Evolutionary conservation across 2,113 vertebrate species (phyloP), one percentile per base, ranked within the genome.

Genomic region (Lontra canadensis): DNA sequence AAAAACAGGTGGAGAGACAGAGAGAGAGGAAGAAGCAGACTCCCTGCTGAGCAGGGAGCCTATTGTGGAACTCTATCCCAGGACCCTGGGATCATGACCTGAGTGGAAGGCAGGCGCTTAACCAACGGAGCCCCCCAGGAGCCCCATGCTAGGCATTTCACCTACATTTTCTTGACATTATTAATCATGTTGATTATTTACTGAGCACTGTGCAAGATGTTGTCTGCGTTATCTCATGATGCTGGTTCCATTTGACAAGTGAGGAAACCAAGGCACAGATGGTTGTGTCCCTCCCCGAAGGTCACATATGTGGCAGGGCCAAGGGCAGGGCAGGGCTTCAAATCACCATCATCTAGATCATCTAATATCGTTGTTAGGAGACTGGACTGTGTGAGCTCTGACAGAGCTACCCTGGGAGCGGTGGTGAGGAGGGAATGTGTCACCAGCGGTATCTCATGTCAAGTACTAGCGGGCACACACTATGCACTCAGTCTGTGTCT

Each of bases 401-500:
- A 34, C 9, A 9, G 69, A 59, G 4, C 78, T 6, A 1, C 26
- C 25, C 36, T 8, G 1, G 34, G 31, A 29, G n/a, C 21, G 13
- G 18, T 1, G 65, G 11, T 44, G 88, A 73, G 80, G 34, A 36
- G 14, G 34, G 14, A 21, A 17, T 18, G 84, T 61, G 44, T 63
- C 13, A 29, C 6, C 6, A 2, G 3, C 7, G 0, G 36, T 61
- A 25, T 49, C 8, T 47, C 44, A 2, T 0, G 15, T 42, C 7
- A 7, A 34, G 1, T 8, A 34, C 15, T 6, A n/a, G 31, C 61
- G 12, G 49, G 47, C 6, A 11, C 11, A 3, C 11, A 8, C 2
- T 0, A 4, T 17, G 57, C 25, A 4, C 20, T 14, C 7, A 1
- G 15, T n/a, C 1, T 47, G 4, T 0, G 0, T 34, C 36, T 25